These are phyloP conservation scores for Bombyx mori DNA, from an alignment of 1,140 invertebrate species.

Conservation along the genomic window DNA sequence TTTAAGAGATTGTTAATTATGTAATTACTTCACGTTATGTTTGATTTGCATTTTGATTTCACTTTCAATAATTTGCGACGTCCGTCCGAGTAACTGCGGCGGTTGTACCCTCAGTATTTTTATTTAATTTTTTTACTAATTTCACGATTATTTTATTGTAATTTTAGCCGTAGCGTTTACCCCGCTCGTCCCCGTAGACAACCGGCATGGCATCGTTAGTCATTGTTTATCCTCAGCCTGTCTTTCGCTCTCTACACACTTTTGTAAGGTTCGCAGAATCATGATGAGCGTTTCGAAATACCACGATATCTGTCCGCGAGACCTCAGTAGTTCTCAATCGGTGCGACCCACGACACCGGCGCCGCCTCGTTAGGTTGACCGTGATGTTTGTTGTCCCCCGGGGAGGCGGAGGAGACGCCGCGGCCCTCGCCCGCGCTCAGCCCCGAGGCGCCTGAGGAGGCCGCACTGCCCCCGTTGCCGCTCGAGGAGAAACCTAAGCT, in stretches of 20 bases:
- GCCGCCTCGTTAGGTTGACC: slow-evolving; percentile 24
- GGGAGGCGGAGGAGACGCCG: slow-evolving; percentile 45
- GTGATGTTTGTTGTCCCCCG: slow-evolving; percentile 36
- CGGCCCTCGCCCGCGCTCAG: slow-evolving; percentile 37
- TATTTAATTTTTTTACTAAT: slow-evolving; percentile 22
- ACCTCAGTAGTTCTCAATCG: neutral
- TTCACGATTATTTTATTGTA: slow-evolving; percentile 23
- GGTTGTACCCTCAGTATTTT: slow-evolving; percentile 1
- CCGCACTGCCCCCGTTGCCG: slow-evolving; percentile 40
- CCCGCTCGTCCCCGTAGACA: slow-evolving; percentile 49
- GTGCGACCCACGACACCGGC: neutral
- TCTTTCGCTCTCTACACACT: slow-evolving; percentile 25
- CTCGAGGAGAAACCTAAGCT: slow-evolving; percentile 36
- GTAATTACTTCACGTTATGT: slow-evolving; percentile 37
- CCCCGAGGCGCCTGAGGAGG: slow-evolving; percentile 44
- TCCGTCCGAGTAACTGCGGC: slow-evolving; percentile 5
- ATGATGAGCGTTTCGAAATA: slow-evolving; percentile 2
- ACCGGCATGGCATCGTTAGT: slow-evolving; percentile 56
- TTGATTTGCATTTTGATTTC: slow-evolving; percentile 57
- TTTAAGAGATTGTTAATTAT: too few species aligned
- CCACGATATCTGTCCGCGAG: slow-evolving; percentile 1
- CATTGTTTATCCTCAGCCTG: slow-evolving; percentile 41
- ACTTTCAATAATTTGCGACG: slow-evolving; percentile 39
- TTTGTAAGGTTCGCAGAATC: slow-evolving; percentile 1
- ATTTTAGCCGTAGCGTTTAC: slow-evolving; percentile 36